These are phyloP conservation scores for Zaprionus camerounensis DNA, from an alignment of 1,140 invertebrate species.

Conservation along the genomic window DNA sequence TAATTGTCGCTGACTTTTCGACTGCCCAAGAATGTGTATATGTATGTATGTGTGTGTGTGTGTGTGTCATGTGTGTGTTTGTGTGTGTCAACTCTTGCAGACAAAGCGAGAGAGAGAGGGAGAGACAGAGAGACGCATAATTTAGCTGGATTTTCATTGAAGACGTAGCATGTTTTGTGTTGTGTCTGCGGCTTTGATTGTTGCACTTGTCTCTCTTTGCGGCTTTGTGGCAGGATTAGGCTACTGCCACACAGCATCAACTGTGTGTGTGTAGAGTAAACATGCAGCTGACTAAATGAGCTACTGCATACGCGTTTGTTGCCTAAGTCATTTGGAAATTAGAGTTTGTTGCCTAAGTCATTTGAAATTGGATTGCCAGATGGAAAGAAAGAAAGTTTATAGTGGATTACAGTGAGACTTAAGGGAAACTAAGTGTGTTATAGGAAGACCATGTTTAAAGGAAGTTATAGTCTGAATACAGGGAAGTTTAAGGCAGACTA, in stretches of 20 bases:
- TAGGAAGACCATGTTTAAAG: too few relatives aligned
- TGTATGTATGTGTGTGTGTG: conserved; percentile 18
- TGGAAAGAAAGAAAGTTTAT: too few relatives aligned
- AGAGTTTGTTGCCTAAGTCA: conserved; percentile 1
- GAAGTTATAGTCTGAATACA: too few relatives aligned
- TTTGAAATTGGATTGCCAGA: background rate
- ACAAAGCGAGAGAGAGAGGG: background rate
- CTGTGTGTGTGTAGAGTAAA: background rate
- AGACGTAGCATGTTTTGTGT: conserved; percentile 22
- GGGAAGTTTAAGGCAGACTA: too few relatives aligned
- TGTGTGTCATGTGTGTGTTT: conserved; percentile 14
- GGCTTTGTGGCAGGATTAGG: conserved; percentile 40
- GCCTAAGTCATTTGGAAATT: too few relatives aligned
- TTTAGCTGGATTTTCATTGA: conserved; percentile 29
- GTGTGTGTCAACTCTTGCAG: background rate
- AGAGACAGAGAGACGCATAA: background rate
- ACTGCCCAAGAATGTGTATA: conserved; percentile 41
- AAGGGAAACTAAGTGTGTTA: too few relatives aligned
- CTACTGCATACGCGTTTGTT: too few relatives aligned
- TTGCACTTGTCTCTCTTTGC: conserved; percentile 47
- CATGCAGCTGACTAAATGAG: too few relatives aligned
- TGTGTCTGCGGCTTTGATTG: conserved; percentile 14
- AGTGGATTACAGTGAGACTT: background rate
- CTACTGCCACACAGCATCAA: background rate
- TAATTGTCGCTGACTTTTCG: conserved; percentile 82